phyloP scores from a whole-genome alignment of 2,113 vertebrate species.

The Montifringilla adamsi region DNA sequence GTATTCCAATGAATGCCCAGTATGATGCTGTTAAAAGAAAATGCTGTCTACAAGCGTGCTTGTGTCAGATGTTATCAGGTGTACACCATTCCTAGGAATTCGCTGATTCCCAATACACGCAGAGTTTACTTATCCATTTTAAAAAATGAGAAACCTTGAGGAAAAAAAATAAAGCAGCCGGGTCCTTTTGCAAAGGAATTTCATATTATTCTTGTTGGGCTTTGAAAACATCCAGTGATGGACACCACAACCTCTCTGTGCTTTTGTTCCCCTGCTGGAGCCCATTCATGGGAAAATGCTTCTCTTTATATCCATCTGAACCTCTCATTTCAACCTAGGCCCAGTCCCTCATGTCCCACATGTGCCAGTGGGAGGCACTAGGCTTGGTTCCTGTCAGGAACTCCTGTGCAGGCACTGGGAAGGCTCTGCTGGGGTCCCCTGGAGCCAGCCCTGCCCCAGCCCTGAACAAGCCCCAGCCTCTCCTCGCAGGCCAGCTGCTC shows the following conservation, averaged over 20 bases:
- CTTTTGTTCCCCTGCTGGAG: background rate
- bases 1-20: background rate
- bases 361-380: background rate
- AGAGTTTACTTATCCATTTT: background rate
- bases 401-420: background rate
- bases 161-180: background rate
- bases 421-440: background rate
- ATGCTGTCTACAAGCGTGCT: background rate
- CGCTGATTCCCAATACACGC: background rate
- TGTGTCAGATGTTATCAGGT: background rate
- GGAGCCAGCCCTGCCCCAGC: background rate
- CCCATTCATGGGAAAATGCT: background rate
- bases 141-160: background rate
- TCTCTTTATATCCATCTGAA: background rate
- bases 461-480: background rate
- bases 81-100: background rate
- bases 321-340: background rate
- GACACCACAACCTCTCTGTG: background rate
- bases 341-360: background rate
- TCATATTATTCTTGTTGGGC: background rate
- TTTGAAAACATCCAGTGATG: background rate
- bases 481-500: background rate
- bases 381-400: background rate
- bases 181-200: background rate
- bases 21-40: background rate